A percentile compares a stretch with the other conserved stretches of the same genome.
phyloP scores from a whole-genome alignment of 2,797 vertebrate genomes.

The Nannoperca obscura region DNA sequence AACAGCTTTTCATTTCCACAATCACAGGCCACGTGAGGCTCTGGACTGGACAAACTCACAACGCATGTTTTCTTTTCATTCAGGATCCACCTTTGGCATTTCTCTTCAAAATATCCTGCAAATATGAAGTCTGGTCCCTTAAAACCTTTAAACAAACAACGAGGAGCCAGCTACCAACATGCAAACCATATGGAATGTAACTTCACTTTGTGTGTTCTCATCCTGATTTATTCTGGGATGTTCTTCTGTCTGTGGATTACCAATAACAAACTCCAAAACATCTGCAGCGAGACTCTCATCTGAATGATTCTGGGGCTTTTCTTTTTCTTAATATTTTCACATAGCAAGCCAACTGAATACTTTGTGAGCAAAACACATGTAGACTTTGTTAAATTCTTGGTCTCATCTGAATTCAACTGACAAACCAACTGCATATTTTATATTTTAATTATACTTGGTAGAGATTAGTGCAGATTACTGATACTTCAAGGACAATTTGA shows the following conservation, averaged over 20 bases:
- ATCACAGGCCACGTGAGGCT: constrained; percentile 38
- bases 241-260: constrained; percentile 68
- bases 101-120: constrained; percentile 65
- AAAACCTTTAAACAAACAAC: constrained; percentile 69
- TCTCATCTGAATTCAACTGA: constrained; percentile 36
- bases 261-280: constrained; percentile 71
- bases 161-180: constrained; percentile 51
- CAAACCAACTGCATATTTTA: constrained; percentile 41
- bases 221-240: constrained; percentile 71
- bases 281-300: constrained; percentile 32
- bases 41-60: constrained; percentile 41
- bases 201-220: constrained; percentile 61
- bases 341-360: constrained; percentile 12
- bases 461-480: background rate
- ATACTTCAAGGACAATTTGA: constrained; percentile 14
- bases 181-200: constrained; percentile 61
- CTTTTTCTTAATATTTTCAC: constrained; percentile 27
- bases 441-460: constrained; percentile 26
- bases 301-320: constrained; percentile 15
- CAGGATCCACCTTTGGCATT: constrained; percentile 54
- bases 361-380: constrained; percentile 29
- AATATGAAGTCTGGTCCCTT: constrained; percentile 61
- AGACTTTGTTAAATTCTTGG: constrained; percentile 23
- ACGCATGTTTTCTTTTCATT: constrained; percentile 48
- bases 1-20: constrained; percentile 43